Conservation (phyloP, 2,797 vertebrate species). For the Cyprinella venusta region DNA sequence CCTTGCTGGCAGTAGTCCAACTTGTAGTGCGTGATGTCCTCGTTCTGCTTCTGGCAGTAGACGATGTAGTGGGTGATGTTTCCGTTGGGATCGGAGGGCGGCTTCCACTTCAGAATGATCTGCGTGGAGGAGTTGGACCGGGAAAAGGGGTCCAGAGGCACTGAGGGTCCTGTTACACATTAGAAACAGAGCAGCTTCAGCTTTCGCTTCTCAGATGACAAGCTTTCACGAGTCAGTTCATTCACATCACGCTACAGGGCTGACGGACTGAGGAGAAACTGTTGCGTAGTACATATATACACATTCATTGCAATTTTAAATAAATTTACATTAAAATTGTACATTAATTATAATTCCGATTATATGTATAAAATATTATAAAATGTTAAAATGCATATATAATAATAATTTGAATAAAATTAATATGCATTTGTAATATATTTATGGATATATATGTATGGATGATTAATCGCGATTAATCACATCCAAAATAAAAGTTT, state of each 20-base stretch:
- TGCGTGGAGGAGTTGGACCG: slow-evolving; percentile 94
- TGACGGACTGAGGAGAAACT: neutral
- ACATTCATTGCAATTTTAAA: too few species aligned
- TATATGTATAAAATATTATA: neutral
- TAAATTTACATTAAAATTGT: neutral
- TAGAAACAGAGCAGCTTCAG: slow-evolving; percentile 4
- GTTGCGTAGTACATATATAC: neutral
- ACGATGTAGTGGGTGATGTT: slow-evolving; percentile 97
- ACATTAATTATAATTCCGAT: neutral
- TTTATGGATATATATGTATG: too few species aligned
- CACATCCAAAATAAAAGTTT: too few species aligned
- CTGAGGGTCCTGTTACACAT: slow-evolving; percentile 84
- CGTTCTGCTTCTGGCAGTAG: slow-evolving; percentile 87
- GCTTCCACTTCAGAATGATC: slow-evolving; percentile 97
- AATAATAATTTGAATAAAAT: neutral
- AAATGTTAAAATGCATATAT: too few species aligned
- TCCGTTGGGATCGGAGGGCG: slow-evolving; percentile 91
- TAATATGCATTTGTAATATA: neutral
- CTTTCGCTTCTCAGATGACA: slow-evolving; percentile 22
- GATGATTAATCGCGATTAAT: too few species aligned
- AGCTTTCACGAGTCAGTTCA: slow-evolving; percentile 33
- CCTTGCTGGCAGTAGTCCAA: slow-evolving; percentile 96
- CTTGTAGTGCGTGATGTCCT: slow-evolving; percentile 90
- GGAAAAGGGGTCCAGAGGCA: slow-evolving; percentile 91
- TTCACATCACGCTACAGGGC: neutral